These are phyloP conservation scores for Baronia brevicornis DNA, from an alignment of 2,888 invertebrate genomes.

Conservation along the genomic window DNA sequence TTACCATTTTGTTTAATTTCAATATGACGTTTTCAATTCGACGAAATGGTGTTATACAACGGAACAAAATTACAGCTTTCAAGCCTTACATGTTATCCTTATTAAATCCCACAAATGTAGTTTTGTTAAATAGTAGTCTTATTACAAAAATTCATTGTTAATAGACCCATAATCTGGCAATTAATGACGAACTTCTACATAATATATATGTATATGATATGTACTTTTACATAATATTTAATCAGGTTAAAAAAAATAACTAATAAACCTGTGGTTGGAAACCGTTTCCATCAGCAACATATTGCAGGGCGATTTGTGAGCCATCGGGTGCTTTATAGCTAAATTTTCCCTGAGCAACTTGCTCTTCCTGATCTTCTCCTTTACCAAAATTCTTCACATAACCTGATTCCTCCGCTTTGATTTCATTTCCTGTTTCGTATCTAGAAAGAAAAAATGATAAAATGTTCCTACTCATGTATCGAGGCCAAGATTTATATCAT, in stretches of 20 bases:
- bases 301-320: conserved; percentile 75
- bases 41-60: no score
- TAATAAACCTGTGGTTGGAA: conserved; percentile 75
- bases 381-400: conserved; percentile 77
- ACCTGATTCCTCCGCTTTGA: conserved; percentile 77
- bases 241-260: conserved; percentile 1
- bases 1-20: no score
- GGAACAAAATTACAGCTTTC: no score
- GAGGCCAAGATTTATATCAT: no score
- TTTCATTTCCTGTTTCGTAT: conserved; percentile 80
- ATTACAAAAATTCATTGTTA: no score
- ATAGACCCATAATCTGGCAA: background rate
- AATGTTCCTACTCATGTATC: no score
- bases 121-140: no score
- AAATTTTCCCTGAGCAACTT: conserved; percentile 76
- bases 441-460: conserved; percentile 32
- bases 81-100: no score
- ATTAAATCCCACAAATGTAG: no score
- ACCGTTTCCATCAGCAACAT: conserved; percentile 82
- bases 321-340: conserved; percentile 82
- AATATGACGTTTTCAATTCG: no score
- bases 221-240: background rate
- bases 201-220: background rate
- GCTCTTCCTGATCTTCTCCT: conserved; percentile 68
- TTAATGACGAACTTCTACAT: background rate